phyloP scores from a whole-genome alignment of 2,113 vertebrate genomes.

The Psittacus erithacus region DNA sequence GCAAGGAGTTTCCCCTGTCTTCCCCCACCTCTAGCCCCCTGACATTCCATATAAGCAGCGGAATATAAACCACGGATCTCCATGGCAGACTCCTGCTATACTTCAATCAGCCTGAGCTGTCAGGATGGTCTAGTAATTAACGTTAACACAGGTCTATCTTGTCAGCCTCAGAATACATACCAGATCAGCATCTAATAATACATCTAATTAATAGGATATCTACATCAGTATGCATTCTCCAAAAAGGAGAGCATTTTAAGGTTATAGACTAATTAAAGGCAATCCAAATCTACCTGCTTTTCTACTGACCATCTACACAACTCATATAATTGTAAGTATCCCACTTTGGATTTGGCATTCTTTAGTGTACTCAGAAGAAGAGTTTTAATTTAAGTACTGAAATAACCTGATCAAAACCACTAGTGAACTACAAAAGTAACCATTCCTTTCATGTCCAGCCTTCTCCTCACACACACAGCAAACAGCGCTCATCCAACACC shows the following conservation, averaged over 20 bases:
- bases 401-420: not conserved
- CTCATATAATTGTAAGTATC: not conserved
- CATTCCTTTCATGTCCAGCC: not conserved
- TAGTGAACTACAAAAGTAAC: not conserved
- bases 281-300: not conserved
- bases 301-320: not conserved
- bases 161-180: not conserved
- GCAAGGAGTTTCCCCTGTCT: not conserved
- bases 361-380: not conserved
- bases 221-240: not conserved
- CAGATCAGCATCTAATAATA: slow-evolving; percentile 5
- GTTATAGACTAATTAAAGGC: not conserved
- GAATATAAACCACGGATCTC: not conserved
- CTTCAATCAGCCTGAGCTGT: slow-evolving; percentile 15
- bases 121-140: not conserved
- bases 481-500: rapidly evolving
- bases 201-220: not conserved
- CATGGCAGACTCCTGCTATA: not conserved
- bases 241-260: not conserved
- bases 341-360: not conserved
- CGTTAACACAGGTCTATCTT: not conserved
- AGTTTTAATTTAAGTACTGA: not conserved
- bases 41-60: not conserved
- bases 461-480: not conserved
- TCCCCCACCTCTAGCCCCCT: rapidly evolving